These are phyloP conservation scores for Timandra comae DNA, from an alignment of 2,888 invertebrate species.

Conservation along the genomic window DNA sequence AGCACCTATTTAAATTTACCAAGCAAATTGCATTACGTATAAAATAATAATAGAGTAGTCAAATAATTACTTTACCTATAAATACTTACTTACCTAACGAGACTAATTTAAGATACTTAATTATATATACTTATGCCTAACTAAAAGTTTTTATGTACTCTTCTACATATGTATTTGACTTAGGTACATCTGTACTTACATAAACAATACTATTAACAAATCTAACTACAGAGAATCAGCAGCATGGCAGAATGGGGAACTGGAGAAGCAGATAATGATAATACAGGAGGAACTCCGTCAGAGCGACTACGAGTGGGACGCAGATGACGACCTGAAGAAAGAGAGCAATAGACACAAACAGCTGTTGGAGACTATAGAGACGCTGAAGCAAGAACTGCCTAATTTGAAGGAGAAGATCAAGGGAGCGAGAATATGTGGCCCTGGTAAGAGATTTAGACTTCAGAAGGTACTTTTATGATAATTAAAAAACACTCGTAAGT, in stretches of 20 bases:
- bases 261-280: constrained; percentile 62
- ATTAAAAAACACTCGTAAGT: background rate
- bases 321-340: constrained; percentile 54
- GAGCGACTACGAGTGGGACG: constrained; percentile 58
- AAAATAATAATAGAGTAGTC: no score
- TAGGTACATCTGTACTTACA: no score
- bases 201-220: no score
- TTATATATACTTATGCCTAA: no score
- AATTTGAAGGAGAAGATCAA: constrained; percentile 61
- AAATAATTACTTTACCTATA: no score
- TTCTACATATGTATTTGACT: no score
- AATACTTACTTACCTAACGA: no score
- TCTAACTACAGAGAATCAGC: constrained; percentile 66
- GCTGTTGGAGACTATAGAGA: constrained; percentile 56
- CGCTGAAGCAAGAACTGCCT: constrained; percentile 54
- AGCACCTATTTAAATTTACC: no score
- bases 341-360: constrained; percentile 57
- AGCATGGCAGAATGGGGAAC: constrained; percentile 65
- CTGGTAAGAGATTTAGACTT: constrained; percentile 43
- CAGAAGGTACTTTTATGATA: no score
- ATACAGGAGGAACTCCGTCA: constrained; percentile 65
- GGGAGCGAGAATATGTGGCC: constrained; percentile 66
- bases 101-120: no score
- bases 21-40: no score
- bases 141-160: no score